Evolutionary conservation across 2,888 invertebrate genomes (phyloP), one percentile per base, ranked within the genome.

Genomic region (Strigamia transsilvanica): DNA sequence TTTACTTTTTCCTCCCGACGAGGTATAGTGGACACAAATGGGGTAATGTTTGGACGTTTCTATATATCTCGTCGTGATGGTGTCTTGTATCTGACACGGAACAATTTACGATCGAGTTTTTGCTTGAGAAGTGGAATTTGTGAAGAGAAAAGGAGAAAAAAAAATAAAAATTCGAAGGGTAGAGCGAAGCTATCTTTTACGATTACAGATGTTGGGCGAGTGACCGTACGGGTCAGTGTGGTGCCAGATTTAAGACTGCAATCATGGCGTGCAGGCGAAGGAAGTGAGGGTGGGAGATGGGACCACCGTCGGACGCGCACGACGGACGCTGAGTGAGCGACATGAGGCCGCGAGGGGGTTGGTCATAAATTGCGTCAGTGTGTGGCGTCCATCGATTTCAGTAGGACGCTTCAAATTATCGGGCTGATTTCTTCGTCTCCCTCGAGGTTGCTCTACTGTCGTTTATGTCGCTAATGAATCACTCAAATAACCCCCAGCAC

Each of bases 181-280:
- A 7, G 4, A 13, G 46, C 10, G 46, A 12, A 51, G 51, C 18
- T n/a, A 51, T 51, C 51, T 51, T 51, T 51, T 51, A 51, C 51
- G 51, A n/a, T 51, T 51, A 51, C 51, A n/a, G 51, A 51, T n/a
- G 51, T n/a, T 13, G 51, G 51, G 18, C 15, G 51, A 51, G 51
- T 51, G 51, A 51, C 42, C 42, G 4, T 18, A 51, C 15, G 51
- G 51, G 51, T 51, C 51, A 51, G 51, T 51, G 15, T 51, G 51
- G 51, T 51, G 51, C 51, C 51, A n/a, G 51, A 51, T 51, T 51
- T 51, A 51, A 51, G 51, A 51, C 51, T n/a, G 51, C 51, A 51
- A 51, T 51, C 51, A 51, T 18, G 51, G 51, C 18, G n/a, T 51
- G 51, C n/a, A 51, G 18, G 51, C 6, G 18, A n/a, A 18, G 6